Conservation (phyloP, 1,140 invertebrate genomes). For the Hyphantria cunea region DNA sequence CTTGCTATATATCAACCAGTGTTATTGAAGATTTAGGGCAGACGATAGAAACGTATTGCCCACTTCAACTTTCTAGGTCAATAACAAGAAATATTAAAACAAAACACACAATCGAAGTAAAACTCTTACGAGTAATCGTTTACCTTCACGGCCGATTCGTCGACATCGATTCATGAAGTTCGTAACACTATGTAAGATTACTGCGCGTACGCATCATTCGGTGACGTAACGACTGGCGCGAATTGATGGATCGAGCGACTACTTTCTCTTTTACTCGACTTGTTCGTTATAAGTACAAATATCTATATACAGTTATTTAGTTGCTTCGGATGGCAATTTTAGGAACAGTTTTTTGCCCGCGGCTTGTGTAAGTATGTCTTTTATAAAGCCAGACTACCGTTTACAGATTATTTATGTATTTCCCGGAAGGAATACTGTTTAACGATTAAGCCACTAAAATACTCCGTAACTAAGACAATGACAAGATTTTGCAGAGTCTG, state of each 20-base stretch:
- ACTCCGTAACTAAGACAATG: too few species aligned
- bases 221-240: constrained; percentile 1
- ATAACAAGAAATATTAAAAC: background rate
- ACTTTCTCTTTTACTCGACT: constrained; percentile 8
- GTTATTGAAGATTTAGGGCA: background rate
- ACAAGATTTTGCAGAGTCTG: too few species aligned
- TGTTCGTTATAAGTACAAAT: background rate
- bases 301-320: background rate
- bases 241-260: background rate
- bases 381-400: too few species aligned
- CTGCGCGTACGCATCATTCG: constrained; percentile 1
- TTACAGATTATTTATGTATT: too few species aligned
- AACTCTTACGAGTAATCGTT: background rate
- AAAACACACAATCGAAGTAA: background rate
- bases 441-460: too few species aligned
- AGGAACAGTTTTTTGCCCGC: too few species aligned
- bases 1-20: too few species aligned
- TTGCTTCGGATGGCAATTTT: background rate
- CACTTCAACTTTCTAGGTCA: background rate
- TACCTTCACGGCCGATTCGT: constrained; percentile 1
- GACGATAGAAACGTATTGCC: background rate
- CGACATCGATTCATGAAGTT: background rate
- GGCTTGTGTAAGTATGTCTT: too few species aligned
- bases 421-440: too few species aligned
- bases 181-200: background rate